These are phyloP conservation scores for Gymnocephalus cernua DNA, from an alignment of 2,113 vertebrate species.

Conservation along the genomic window DNA sequence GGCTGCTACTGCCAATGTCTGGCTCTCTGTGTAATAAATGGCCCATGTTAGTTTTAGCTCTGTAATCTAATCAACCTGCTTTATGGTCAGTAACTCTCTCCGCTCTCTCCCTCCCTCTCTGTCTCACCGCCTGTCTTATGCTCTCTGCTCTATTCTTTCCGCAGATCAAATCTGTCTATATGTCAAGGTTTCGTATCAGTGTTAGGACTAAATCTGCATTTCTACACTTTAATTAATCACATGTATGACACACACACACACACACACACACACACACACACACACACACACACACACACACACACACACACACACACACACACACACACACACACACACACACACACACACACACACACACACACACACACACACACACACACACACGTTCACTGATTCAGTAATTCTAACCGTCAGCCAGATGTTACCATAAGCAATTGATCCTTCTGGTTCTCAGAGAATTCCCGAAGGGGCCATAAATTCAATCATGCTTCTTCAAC, in stretches of 20 bases:
- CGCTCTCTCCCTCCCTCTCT: constrained; percentile 39
- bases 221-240: background rate
- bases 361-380: background rate
- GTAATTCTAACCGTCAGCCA: constrained; percentile 57
- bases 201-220: constrained; percentile 3
- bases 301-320: background rate
- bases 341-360: background rate
- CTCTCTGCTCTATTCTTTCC: constrained; percentile 42
- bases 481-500: constrained; percentile 44
- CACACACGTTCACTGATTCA: constrained; percentile 15
- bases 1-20: constrained; percentile 26
- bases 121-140: constrained; percentile 23
- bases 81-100: constrained; percentile 67
- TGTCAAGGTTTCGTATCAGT: constrained; percentile 32
- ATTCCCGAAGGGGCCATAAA: constrained; percentile 50
- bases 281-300: background rate
- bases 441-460: constrained; percentile 51
- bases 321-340: background rate
- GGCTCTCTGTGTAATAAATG: constrained; percentile 74
- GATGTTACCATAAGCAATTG: constrained; percentile 72
- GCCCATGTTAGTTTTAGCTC: constrained; percentile 63
- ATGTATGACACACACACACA: background rate
- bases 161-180: constrained; percentile 26
- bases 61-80: constrained; percentile 83
- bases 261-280: background rate